These are phyloP conservation scores for Notoglanidium macrostoma DNA, from an alignment of 2,797 vertebrate species.

Conservation along the genomic window DNA sequence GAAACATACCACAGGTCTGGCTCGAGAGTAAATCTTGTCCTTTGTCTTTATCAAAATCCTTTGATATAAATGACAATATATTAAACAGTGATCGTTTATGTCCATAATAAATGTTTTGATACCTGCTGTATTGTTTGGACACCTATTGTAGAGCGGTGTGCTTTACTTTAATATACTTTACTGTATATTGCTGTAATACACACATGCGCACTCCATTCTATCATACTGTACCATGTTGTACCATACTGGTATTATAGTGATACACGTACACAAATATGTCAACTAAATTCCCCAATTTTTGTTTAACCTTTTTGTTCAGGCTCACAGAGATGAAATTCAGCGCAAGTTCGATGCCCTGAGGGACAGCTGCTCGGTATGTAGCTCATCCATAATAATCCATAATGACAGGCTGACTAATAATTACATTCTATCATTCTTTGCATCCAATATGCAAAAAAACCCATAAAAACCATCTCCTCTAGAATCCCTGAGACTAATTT, in stretches of 20 bases:
- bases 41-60: not conserved
- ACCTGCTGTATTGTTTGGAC: not conserved
- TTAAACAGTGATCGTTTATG: not conserved
- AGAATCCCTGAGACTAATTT: not conserved
- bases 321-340: conserved; percentile 97
- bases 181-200: not conserved
- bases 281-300: not conserved
- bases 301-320: conserved; percentile 71
- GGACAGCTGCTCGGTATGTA: conserved; percentile 98
- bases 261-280: not conserved
- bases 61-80: not conserved
- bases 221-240: not conserved
- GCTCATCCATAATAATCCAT: not conserved
- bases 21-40: not conserved
- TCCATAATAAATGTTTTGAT: not conserved
- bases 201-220: not conserved
- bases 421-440: not conserved
- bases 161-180: too few relatives aligned
- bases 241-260: not conserved
- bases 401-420: not conserved
- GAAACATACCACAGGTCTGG: not conserved
- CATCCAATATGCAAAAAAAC: not conserved
- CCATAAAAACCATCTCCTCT: not conserved
- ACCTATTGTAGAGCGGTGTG: not conserved
- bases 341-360: conserved; percentile 97